Evolutionary conservation across 2,888 invertebrate genomes (phyloP).

Genomic region (Sericinus montela): DNA sequence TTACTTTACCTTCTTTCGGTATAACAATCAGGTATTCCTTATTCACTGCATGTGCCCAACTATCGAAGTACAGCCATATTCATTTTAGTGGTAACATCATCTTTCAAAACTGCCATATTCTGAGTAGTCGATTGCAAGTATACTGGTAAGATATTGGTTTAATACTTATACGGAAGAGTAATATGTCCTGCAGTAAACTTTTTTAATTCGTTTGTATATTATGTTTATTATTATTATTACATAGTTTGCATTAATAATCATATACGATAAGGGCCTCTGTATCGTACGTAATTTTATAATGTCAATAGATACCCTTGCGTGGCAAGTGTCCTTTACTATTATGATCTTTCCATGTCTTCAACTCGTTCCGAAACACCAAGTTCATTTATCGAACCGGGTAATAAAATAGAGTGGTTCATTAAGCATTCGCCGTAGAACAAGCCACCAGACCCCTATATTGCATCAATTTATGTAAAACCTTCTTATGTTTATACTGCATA

Average conservation of each 20-base stretch:
- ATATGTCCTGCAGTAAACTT: too few relatives aligned
- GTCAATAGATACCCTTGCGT: constrained; percentile 37
- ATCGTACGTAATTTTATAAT: constrained; percentile 60
- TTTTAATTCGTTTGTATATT: too few relatives aligned
- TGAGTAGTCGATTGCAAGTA: too few relatives aligned
- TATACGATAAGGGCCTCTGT: constrained; percentile 36
- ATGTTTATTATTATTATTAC: too few relatives aligned
- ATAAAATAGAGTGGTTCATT: constrained; percentile 70
- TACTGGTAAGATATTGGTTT: too few relatives aligned
- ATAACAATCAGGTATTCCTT: too few relatives aligned
- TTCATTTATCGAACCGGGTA: constrained; percentile 58
- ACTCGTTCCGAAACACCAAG: constrained; percentile 46
- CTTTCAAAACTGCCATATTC: too few relatives aligned
- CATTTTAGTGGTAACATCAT: too few relatives aligned
- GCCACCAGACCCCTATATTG: constrained; percentile 54
- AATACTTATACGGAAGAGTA: too few relatives aligned
- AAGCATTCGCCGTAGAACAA: constrained; percentile 45
- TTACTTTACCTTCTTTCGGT: too few relatives aligned
- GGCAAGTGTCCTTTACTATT: constrained; percentile 67
- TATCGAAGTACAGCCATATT: too few relatives aligned
- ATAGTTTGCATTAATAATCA: constrained; percentile 26
- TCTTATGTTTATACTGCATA: constrained; percentile 34
- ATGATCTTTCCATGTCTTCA: constrained; percentile 44
- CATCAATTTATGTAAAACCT: constrained; percentile 54
- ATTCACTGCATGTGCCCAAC: too few relatives aligned